phyloP scores from a whole-genome alignment of 2,797 vertebrate genomes.

The Falco columbarius region DNA sequence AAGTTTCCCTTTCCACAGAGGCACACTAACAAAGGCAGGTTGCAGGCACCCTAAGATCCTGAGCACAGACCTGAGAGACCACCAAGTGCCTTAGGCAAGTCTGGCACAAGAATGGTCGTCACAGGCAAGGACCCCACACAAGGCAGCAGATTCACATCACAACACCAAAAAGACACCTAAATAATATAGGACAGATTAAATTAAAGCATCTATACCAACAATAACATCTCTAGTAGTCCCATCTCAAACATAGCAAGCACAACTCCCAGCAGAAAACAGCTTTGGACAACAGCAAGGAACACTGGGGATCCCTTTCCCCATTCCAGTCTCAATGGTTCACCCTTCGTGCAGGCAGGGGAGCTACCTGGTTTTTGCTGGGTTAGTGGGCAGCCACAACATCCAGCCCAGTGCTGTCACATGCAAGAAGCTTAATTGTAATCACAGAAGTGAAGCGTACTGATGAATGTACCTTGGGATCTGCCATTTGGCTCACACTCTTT shows the following conservation, averaged over 20 bases:
- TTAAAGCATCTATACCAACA: neutral
- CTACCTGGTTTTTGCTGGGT: neutral
- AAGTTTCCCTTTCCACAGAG: neutral
- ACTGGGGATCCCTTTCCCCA: neutral
- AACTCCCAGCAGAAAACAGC: neutral
- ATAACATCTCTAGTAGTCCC: neutral
- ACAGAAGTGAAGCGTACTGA: neutral
- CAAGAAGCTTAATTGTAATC: neutral
- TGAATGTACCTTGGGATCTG: neutral
- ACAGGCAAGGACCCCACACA: neutral
- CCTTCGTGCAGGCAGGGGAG: neutral
- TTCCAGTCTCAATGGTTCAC: neutral
- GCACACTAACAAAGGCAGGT: neutral
- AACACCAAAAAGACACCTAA: neutral
- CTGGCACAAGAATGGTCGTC: accelerated
- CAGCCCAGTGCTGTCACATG: neutral
- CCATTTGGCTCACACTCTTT: neutral
- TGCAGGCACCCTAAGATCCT: neutral
- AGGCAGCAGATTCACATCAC: neutral
- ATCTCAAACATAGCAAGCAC: neutral
- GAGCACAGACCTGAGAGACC: neutral
- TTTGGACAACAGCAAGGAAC: neutral
- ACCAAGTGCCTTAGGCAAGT: neutral
- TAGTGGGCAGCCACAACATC: neutral
- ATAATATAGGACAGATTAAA: neutral